phyloP scores from a whole-genome alignment of 2,113 vertebrate genomes.

The Bothrops jararaca region DNA sequence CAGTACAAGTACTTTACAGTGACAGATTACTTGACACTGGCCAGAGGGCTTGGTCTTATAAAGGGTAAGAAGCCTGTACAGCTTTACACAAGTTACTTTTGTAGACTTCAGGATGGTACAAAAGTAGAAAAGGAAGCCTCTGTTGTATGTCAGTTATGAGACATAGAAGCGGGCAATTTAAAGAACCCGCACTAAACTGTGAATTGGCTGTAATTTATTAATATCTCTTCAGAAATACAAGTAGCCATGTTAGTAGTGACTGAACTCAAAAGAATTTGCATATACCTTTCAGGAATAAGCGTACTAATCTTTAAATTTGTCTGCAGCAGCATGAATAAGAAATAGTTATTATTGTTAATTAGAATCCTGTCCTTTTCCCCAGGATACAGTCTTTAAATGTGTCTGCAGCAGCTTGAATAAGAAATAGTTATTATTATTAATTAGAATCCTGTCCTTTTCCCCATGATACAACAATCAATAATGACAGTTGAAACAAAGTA shows the following conservation, averaged over 20 bases:
- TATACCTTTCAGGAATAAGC: constrained; percentile 56
- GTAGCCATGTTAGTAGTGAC: constrained; percentile 52
- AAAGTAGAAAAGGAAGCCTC: constrained; percentile 37
- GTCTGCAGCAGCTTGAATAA: constrained; percentile 39
- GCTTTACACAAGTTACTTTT: constrained; percentile 53
- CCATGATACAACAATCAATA: neutral
- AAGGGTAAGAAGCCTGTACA: constrained; percentile 62
- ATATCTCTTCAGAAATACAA: constrained; percentile 28
- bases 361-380: neutral
- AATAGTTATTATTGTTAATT: neutral
- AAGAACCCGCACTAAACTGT: constrained; percentile 16
- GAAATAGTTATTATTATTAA: neutral
- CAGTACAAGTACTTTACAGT: constrained; percentile 81
- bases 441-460: neutral
- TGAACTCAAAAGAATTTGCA: constrained; percentile 57
- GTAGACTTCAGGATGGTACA: constrained; percentile 42
- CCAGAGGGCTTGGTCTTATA: constrained; percentile 74
- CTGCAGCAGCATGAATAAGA: constrained; percentile 31
- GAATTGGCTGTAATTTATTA: constrained; percentile 36
- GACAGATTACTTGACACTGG: constrained; percentile 82
- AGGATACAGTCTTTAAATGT: constrained; percentile 27
- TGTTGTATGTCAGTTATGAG: constrained; percentile 22
- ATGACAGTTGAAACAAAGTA: neutral
- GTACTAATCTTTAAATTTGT: constrained; percentile 53
- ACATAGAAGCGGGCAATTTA: neutral